Evolutionary conservation across 1,140 invertebrate genomes (phyloP), one percentile per base, ranked within the genome.

Genomic region (Portunus trituberculatus): DNA sequence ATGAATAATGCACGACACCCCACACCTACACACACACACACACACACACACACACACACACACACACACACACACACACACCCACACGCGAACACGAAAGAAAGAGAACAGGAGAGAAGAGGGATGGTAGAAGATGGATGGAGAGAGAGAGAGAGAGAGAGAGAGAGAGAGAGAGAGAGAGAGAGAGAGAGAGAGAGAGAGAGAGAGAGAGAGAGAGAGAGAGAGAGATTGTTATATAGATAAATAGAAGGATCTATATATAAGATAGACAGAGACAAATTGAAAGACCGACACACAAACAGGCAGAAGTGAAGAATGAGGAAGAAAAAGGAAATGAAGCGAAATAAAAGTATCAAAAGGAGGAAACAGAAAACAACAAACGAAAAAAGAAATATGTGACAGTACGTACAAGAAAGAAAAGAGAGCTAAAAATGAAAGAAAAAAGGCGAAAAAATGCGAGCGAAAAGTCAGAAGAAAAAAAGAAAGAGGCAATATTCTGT

Each of bases 131-230:
- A 10, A 59, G 52, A 10, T 7, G 52, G 8, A 59, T 12, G 16
- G 8, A 59, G 52, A 59, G 52, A 4, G 31, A 88, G 86, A 88
- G 86, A 88, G 86, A 88, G 86, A 88, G 31, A 88, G 86, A 88
- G 28, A 88, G 31, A 88, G 16, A 25, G 45, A 46, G 29, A 45
- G 31, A n/a, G 32, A 88, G 29, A 10, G 8, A 14, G 29, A 32
- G 46, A 45, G 46, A 25, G 16, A n/a, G 31, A 88, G 32, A 31
- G 46, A 88, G 20, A 28, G 83, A 32, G 25, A 88, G 25, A 46
- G 86, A 88, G 46, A 88, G 32, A 46, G 31, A 88, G 29, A 16
- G 52, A 12, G 52, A 59, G 52, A 59, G 52, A 59, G 52, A 59
- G 52, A 20, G 16, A 59, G 52, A 59, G 52, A 59, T 39, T 39